Conservation (phyloP, 2,113 vertebrate species). For the Platichthys stellatus region DNA sequence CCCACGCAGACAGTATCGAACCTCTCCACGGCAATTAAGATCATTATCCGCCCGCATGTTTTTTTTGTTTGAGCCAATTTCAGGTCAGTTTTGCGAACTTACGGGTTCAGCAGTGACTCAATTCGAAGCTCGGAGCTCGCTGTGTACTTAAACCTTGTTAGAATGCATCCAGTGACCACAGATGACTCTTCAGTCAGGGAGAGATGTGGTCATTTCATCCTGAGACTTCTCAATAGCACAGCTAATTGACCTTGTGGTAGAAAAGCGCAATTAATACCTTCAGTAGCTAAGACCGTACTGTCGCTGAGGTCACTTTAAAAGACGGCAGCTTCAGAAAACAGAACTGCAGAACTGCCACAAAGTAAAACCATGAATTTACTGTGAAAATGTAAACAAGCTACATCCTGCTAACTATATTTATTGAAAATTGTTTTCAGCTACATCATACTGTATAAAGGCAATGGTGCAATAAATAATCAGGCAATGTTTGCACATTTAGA, state of each 20-base stretch:
- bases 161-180: slow-evolving; percentile 23
- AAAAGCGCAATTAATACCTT: slow-evolving; percentile 33
- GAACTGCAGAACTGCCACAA: too few relatives aligned
- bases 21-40: slow-evolving; percentile 69
- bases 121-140: slow-evolving; percentile 2
- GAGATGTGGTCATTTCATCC: slow-evolving; percentile 21
- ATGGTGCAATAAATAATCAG: not conserved
- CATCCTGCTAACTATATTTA: not conserved
- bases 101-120: slow-evolving; percentile 37
- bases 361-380: too few relatives aligned
- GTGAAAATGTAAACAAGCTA: too few relatives aligned
- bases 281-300: slow-evolving; percentile 13
- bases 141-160: slow-evolving; percentile 16
- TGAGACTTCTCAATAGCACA: slow-evolving; percentile 19
- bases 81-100: slow-evolving; percentile 39
- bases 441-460: not conserved
- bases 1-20: slow-evolving; percentile 59
- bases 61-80: slow-evolving; percentile 42
- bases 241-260: slow-evolving; percentile 39
- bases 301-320: slow-evolving; percentile 2
- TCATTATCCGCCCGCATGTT: slow-evolving; percentile 66
- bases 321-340: too few relatives aligned
- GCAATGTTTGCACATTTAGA: not conserved
- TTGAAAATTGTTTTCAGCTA: not conserved
- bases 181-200: slow-evolving; percentile 12